Evolutionary conservation across 2,113 vertebrate genomes (phyloP).

Genomic region (Campylorhamphus procurvoides): DNA sequence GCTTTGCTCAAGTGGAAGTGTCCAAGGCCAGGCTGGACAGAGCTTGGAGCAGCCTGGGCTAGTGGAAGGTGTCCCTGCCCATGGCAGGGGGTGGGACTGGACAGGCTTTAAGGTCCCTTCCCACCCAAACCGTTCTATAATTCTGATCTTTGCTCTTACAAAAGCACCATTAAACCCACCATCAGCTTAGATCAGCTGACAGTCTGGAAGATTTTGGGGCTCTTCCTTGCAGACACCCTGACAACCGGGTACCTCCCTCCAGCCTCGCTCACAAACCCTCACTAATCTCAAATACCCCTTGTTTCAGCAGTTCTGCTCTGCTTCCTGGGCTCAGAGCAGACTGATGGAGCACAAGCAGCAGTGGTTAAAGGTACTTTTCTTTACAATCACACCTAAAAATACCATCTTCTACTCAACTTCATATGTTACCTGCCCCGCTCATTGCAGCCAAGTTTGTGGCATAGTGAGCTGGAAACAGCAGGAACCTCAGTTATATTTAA

Average conservation of each 20-base stretch:
- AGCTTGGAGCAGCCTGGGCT: not conserved
- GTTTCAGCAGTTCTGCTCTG: not conserved
- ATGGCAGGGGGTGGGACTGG: fast-evolving
- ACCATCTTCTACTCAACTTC: not conserved
- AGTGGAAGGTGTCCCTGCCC: not conserved
- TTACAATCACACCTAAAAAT: not conserved
- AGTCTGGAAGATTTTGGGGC: not conserved
- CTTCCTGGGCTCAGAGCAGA: not conserved
- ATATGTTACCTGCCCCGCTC: not conserved
- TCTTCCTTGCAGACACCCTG: not conserved
- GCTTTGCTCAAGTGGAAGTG: not conserved
- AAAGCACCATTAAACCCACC: not conserved
- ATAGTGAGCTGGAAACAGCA: not conserved
- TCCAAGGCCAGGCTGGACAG: fast-evolving
- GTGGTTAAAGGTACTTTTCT: not conserved
- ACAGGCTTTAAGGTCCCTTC: not conserved
- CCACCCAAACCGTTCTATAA: not conserved
- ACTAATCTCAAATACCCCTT: not conserved
- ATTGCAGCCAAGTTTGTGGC: not conserved
- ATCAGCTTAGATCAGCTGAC: not conserved
- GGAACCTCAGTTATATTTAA: not conserved
- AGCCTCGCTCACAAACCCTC: fast-evolving
- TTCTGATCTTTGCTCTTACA: not conserved
- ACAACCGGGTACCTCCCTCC: not conserved
- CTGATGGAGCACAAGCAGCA: not conserved